Percentiles rank a stretch among this genome's conserved stretches.
These are phyloP conservation scores for Aphis craccivora DNA, from an alignment of 1,140 invertebrate genomes.

Conservation along the genomic window DNA sequence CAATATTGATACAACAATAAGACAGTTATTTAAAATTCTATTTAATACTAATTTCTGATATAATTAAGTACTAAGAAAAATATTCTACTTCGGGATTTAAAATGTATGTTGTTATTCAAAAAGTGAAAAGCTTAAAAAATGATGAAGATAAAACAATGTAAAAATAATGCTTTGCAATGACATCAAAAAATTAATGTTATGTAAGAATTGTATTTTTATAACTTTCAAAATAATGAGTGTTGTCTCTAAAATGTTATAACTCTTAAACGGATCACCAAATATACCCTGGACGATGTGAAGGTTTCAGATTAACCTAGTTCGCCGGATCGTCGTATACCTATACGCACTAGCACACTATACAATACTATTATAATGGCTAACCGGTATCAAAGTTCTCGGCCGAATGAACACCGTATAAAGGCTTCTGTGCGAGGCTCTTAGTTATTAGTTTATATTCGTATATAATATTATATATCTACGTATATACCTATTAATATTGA, in stretches of 20 bases:
- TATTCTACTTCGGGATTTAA: not conserved
- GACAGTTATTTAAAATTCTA: not conserved
- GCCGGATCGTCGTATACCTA: not conserved
- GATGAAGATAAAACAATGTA: too few relatives aligned
- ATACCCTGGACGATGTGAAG: not conserved
- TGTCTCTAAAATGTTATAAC: not conserved
- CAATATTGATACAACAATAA: too few relatives aligned
- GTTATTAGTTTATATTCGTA: not conserved
- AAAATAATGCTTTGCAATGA: not conserved
- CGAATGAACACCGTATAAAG: not conserved
- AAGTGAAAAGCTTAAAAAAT: too few relatives aligned
- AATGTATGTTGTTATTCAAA: not conserved
- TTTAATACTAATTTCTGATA: not conserved
- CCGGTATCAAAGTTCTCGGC: conserved; percentile 1
- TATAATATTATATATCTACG: not conserved
- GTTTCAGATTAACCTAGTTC: not conserved
- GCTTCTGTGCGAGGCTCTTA: not conserved
- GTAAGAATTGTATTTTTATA: not conserved
- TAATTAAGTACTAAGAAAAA: not conserved
- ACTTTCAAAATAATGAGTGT: not conserved
- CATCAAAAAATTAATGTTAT: not conserved
- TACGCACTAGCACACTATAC: not conserved
- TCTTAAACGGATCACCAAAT: not conserved
- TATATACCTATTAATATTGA: not conserved
- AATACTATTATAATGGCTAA: not conserved